A percentile compares a stretch with the other conserved stretches of the same genome.
Conservation (phyloP, 1,140 invertebrate species). For the Trichonephila clavipes region DNA sequence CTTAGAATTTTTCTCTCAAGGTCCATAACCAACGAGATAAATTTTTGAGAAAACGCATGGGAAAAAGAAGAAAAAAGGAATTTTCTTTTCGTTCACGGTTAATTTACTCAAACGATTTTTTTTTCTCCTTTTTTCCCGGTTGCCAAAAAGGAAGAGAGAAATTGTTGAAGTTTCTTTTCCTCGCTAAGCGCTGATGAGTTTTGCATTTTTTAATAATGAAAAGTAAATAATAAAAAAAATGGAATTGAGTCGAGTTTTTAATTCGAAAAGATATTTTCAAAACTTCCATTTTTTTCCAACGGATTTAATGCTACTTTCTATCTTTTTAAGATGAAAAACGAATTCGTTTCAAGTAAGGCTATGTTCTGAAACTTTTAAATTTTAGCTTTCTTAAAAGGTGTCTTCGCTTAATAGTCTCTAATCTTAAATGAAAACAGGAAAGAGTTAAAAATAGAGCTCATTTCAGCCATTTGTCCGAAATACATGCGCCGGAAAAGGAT, state of each 20-base stretch:
- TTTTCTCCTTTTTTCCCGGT: neutral
- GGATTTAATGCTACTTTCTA: conserved; percentile 12
- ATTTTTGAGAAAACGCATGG: conserved; percentile 10
- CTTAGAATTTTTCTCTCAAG: neutral
- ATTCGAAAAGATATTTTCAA: conserved; percentile 47
- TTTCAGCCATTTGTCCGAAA: neutral
- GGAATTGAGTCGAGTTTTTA: conserved; percentile 38
- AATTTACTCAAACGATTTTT: conserved; percentile 43
- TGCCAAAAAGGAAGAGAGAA: conserved; percentile 39
- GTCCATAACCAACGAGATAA: conserved; percentile 23
- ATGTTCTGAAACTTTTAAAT: neutral
- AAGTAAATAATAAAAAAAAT: conserved; percentile 22
- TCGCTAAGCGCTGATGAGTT: conserved; percentile 35
- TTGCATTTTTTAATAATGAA: conserved; percentile 48
- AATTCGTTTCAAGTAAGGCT: neutral
- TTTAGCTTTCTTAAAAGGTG: neutral
- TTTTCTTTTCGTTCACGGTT: conserved; percentile 40
- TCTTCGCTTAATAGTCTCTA: neutral
- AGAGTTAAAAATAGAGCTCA: neutral
- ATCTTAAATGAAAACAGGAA: neutral
- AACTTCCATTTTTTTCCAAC: neutral
- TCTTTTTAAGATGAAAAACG: neutral
- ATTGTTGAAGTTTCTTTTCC: conserved; percentile 29
- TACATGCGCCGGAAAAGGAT: neutral
- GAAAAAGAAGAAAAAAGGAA: neutral